Evolutionary conservation across 2,888 invertebrate species (phyloP).

Genomic region (Mythimna vitellina): DNA sequence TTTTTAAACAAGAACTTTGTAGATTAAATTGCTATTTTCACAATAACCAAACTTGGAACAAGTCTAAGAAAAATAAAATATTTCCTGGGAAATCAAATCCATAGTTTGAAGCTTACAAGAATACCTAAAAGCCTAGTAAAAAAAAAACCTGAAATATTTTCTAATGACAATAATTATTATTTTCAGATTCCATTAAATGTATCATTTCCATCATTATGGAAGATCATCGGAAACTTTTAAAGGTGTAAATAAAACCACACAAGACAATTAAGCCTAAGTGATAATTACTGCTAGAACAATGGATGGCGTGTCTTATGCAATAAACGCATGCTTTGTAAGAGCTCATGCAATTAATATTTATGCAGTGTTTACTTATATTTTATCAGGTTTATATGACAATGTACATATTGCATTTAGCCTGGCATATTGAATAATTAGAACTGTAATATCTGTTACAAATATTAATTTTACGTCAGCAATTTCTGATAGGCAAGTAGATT

Average conservation of each 20-base stretch:
- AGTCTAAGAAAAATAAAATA: not conserved
- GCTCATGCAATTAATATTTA: conserved; percentile 8
- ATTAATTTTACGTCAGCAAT: too few relatives aligned
- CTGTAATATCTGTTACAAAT: too few relatives aligned
- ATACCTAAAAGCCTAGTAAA: too few relatives aligned
- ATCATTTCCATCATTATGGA: conserved; percentile 2
- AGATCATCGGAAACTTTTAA: conserved; percentile 32
- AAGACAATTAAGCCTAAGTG: conserved; percentile 2
- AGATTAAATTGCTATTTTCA: too few relatives aligned
- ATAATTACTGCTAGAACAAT: conserved; percentile 37
- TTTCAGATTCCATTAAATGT: not conserved
- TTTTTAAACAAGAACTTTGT: not conserved
- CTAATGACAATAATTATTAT: not conserved
- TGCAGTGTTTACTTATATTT: not conserved
- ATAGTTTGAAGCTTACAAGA: too few relatives aligned
- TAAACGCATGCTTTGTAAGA: conserved; percentile 2
- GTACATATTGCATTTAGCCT: too few relatives aligned
- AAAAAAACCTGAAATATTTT: not conserved
- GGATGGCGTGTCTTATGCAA: conserved; percentile 40
- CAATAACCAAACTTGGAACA: too few relatives aligned
- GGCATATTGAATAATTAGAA: too few relatives aligned
- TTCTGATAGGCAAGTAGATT: too few relatives aligned
- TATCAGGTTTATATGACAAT: not conserved
- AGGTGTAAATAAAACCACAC: not conserved
- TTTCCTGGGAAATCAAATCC: not conserved